A percentile compares a stretch with the other conserved stretches of the same genome.
Conservation (phyloP, 2,797 vertebrate genomes). For the Otolemur crassicaudatus region DNA sequence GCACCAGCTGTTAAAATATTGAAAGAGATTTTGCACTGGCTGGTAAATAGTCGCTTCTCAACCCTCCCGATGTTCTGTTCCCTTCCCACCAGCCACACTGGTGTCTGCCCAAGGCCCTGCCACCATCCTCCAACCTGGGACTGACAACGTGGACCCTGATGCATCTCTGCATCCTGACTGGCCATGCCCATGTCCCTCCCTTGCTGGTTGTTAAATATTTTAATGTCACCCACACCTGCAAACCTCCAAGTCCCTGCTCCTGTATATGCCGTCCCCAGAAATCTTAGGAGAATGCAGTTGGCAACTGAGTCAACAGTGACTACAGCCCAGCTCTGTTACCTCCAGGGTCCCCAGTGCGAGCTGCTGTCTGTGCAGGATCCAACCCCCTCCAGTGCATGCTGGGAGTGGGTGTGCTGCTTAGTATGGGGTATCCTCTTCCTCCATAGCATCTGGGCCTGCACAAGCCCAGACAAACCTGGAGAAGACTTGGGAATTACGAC, state of each 20-base stretch:
- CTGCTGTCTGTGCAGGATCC: rapidly evolving
- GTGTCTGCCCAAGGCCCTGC: background rate
- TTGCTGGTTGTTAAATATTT: background rate
- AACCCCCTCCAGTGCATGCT: rapidly evolving
- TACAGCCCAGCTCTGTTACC: background rate
- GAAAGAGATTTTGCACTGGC: background rate
- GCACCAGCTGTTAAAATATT: background rate
- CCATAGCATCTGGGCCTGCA: rapidly evolving
- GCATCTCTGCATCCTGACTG: background rate
- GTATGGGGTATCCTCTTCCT: rapidly evolving
- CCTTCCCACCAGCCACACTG: background rate
- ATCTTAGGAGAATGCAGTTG: background rate
- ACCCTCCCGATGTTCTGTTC: background rate
- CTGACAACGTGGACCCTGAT: background rate
- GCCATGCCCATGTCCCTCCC: background rate
- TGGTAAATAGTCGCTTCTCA: background rate
- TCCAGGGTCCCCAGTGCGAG: background rate
- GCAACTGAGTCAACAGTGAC: background rate
- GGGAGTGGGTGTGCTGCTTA: rapidly evolving
- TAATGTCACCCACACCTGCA: rapidly evolving
- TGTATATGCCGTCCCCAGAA: background rate
- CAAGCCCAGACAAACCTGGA: background rate
- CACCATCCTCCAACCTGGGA: background rate
- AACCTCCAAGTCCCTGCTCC: background rate
- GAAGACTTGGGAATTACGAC: background rate